phyloP scores from a whole-genome alignment of 2,888 invertebrate species.

The Andrena bucephala region DNA sequence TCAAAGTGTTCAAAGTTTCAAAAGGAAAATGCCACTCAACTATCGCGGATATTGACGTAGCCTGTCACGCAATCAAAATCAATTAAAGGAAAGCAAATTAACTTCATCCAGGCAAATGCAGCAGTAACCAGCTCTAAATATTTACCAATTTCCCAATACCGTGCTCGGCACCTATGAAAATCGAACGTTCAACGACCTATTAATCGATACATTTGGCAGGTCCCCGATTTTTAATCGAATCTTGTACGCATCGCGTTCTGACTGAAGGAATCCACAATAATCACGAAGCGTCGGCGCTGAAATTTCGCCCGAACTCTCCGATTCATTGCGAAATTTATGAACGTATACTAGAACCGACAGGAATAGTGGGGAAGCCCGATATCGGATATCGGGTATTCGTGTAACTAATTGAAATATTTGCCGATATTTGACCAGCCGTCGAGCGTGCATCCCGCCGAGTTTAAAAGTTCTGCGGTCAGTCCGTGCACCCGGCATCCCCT shows the following conservation, averaged over 20 bases:
- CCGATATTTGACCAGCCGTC: constrained; percentile 60
- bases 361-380: constrained; percentile 3
- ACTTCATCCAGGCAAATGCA: too few species aligned
- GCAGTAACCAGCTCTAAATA: too few species aligned
- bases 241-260: neutral
- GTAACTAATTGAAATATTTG: constrained; percentile 72
- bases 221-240: constrained; percentile 15
- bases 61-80: too few species aligned
- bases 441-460: constrained; percentile 38
- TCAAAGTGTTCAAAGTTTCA: too few species aligned
- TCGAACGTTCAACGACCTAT: too few species aligned
- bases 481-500: constrained; percentile 17
- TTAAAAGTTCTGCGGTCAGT: constrained; percentile 62
- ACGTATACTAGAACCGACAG: constrained; percentile 40
- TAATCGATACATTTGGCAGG: neutral
- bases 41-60: too few species aligned
- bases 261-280: neutral
- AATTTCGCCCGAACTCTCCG: constrained; percentile 50
- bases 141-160: too few species aligned
- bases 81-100: too few species aligned
- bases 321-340: constrained; percentile 63
- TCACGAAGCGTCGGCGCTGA: neutral
- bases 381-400: constrained; percentile 57
- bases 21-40: too few species aligned
- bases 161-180: too few species aligned